phyloP scores from a whole-genome alignment of 2,888 invertebrate genomes.

The Girardia tigrina region DNA sequence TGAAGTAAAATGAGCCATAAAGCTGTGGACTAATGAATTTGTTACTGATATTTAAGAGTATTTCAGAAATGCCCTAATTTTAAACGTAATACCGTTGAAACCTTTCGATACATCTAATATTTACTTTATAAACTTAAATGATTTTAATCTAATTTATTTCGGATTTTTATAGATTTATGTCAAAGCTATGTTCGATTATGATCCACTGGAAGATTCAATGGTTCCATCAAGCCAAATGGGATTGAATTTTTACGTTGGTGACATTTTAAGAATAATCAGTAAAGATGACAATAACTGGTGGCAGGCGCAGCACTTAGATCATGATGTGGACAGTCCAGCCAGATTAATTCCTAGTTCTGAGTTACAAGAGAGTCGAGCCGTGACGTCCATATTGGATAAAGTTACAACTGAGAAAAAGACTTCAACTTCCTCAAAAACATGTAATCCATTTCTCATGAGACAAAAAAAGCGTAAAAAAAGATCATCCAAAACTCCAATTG shows the following conservation, averaged over 20 bases:
- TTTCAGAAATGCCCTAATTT: no score
- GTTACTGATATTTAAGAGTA: no score
- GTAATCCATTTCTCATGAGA: background rate
- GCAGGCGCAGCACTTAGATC: constrained; percentile 34
- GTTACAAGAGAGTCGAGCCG: constrained; percentile 90
- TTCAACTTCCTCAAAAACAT: background rate
- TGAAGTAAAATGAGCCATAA: no score
- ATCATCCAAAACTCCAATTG: background rate
- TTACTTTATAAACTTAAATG: no score
- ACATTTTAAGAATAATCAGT: constrained; percentile 35
- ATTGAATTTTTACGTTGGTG: constrained; percentile 31
- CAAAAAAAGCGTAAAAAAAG: background rate
- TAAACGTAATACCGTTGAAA: no score
- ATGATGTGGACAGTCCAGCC: constrained; percentile 55
- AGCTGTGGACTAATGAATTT: no score
- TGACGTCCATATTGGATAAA: constrained; percentile 25
- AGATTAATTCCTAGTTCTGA: constrained; percentile 90
- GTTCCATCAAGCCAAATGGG: constrained; percentile 35
- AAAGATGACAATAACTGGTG: constrained; percentile 36
- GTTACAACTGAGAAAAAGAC: background rate
- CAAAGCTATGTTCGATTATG: constrained; percentile 91
- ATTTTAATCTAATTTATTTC: background rate
- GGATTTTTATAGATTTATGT: constrained; percentile 71
- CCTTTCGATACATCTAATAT: no score
- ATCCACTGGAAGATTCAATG: constrained; percentile 87